phyloP scores from a whole-genome alignment of 2,113 vertebrate genomes.

The Misgurnus anguillicaudatus region DNA sequence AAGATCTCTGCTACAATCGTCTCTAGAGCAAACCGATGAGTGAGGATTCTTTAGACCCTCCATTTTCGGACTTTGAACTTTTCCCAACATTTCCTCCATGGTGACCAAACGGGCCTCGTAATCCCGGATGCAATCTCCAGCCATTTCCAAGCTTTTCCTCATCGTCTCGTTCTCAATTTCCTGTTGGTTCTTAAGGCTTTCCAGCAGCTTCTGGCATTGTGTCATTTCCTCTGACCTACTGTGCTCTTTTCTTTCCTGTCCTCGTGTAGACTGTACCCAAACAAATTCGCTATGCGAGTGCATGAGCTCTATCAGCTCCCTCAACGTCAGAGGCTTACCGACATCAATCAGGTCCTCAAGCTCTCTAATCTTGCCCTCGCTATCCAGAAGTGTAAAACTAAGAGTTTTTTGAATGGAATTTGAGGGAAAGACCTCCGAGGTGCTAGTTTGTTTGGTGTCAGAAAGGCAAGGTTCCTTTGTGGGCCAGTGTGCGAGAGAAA shows the following conservation, averaged over 20 bases:
- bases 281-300: constrained; percentile 56
- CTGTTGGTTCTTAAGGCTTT: constrained; percentile 71
- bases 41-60: constrained; percentile 60
- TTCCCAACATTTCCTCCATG: constrained; percentile 73
- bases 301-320: constrained; percentile 65
- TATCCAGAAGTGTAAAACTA: constrained; percentile 68
- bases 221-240: constrained; percentile 39
- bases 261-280: constrained; percentile 39
- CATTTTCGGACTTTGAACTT: constrained; percentile 67
- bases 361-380: constrained; percentile 68
- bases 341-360: constrained; percentile 66
- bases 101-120: constrained; percentile 73
- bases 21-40: constrained; percentile 59
- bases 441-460: constrained; percentile 61
- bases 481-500: constrained; percentile 73
- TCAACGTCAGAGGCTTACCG: constrained; percentile 66
- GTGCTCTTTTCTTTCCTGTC: constrained; percentile 57
- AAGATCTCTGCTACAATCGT: constrained; percentile 64
- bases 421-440: constrained; percentile 60
- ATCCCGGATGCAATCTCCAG: constrained; percentile 72
- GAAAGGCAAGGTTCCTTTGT: constrained; percentile 70
- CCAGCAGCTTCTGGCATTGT: constrained; percentile 67
- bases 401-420: constrained; percentile 66
- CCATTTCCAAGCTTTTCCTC: constrained; percentile 67
- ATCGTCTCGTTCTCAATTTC: constrained; percentile 73